Base-by-base conservation (phyloP, 1,140 invertebrate genomes). In the Drosophila malerkotliana region DNA sequence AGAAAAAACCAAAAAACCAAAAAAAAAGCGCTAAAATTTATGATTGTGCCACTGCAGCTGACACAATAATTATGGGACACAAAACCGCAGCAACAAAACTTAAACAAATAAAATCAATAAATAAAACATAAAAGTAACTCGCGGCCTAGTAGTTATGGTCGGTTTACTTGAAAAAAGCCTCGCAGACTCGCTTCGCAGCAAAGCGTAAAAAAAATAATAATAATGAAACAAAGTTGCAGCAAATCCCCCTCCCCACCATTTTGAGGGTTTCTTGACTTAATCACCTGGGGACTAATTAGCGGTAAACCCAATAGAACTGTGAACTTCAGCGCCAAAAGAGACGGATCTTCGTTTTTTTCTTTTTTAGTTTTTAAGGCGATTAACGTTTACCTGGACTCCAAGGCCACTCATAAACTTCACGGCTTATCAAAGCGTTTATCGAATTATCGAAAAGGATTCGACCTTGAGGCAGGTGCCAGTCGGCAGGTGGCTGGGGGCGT, bases 91-190 rank as follows among this genome's bases (percentile, higher is more conserved):
- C 26, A 28, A 28, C 14, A 47, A 47, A 47, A 66, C 26, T 49
- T 71, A 64, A 47, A 81, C 61, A 78, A 87, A 87, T 81, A 85
- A 87, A 85, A 85, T 85, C 81, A 85, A 85, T 85, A 85, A 77
- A 85, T 81, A 87, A 85, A 81, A 81, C 82, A 85, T 81, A 85
- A 81, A 87, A 87, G 77, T 67, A 54, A 77, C 78, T 77, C 58
- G 77, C 67, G 59, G 62, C 63, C 15, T 45, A 15, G n/a, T 9
- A 10, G 18, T 47, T 9, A 9, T 21, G 24, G 60, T 69, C 66
- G 79, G 73, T 81, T 14, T 68, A 78, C 72, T 76, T 80, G 66
- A 73, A 82, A 81, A 73, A 73, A 72, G 60, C 57, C 71, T 52
- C 58, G 5, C n/a, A 44, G 39, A 44, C 39, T 14, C 4, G 39